Evolutionary conservation across 2,797 vertebrate species (phyloP), one percentile per base, ranked within the genome.

Genomic region (Rhynchonycteris naso): DNA sequence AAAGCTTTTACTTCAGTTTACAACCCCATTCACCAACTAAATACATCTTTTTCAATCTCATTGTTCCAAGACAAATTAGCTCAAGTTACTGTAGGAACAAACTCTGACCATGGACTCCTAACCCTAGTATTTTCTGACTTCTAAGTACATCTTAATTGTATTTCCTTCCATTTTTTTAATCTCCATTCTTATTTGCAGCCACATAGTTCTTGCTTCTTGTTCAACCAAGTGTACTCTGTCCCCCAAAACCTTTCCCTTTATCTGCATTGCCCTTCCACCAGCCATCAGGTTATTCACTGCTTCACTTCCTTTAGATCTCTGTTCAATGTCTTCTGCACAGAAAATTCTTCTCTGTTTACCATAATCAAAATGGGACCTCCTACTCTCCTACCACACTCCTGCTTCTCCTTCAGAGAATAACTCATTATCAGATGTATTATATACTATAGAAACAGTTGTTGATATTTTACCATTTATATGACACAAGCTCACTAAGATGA

Each of bases 381-480:
- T 63, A 1, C 11, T 79, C 7, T 12, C 2, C 8, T 0, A 11
- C 16, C 11, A 24, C 7, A 56, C 76, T 59, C 76, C 47, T 89
- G 9, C 5, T 66, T 92, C 88, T 61, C 63, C 52, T 92, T 92
- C n/a, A 84, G 38, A 96, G 28, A 5, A 63, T 88, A 71, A 74
- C 11, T 56, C 6, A 35, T 58, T 61, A 56, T 22, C 59, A 84
- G 52, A 52, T 33, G 5, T n/a, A 54, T 50, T 90, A 43, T 43
- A 66, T 22, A 58, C 1, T n/a, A 13, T 52, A 3, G 33, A 63
- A 59, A 0, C 4, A 87, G 28, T 81, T 88, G 5, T 68, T 88
- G 90, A 7, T 30, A 68, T 93, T 79, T 94, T 91, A 43, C 6
- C 9, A 26, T 65, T 43, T 72, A 14, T 86, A n/a, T 38, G 80